Conservation (phyloP, 1,140 invertebrate genomes). For the Sycobia sp. region DNA sequence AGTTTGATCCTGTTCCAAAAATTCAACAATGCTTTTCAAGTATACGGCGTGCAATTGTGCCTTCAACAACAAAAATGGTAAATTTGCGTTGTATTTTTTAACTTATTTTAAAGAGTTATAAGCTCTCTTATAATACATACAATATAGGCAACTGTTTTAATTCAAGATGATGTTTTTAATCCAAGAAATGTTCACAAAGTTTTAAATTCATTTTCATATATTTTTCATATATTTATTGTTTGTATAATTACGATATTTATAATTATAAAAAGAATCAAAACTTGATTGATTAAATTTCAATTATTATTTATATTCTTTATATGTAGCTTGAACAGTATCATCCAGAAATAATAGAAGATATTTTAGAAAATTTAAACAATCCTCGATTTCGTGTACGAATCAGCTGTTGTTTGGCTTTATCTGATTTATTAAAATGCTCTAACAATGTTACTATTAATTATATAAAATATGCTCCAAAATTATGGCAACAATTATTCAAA, state of each 20-base stretch:
- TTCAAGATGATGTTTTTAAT: no score
- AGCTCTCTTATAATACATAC: no score
- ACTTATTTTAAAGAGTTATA: no score
- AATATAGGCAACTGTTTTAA: no score
- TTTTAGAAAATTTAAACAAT: slow-evolving; percentile 80
- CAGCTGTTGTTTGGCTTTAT: slow-evolving; percentile 85
- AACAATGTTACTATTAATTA: slow-evolving; percentile 47
- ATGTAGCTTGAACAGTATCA: slow-evolving; percentile 83
- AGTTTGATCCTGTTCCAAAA: slow-evolving; percentile 89
- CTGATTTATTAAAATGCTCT: slow-evolving; percentile 76
- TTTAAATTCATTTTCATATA: no score
- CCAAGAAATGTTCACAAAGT: no score
- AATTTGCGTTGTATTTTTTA: slow-evolving; percentile 47
- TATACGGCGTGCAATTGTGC: slow-evolving; percentile 89
- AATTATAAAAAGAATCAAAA: no score
- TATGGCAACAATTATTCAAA: slow-evolving; percentile 84
- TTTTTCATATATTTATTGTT: no score
- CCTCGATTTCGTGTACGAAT: slow-evolving; percentile 87
- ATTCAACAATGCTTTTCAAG: slow-evolving; percentile 89
- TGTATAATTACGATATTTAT: no score
- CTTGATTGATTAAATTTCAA: no score
- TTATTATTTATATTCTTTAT: slow-evolving; percentile 15
- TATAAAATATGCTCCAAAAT: slow-evolving; percentile 57
- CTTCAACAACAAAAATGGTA: slow-evolving; percentile 83
- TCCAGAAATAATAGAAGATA: slow-evolving; percentile 82